Evolutionary conservation across 2,797 vertebrate species (phyloP).

Genomic region (Otus scops): DNA sequence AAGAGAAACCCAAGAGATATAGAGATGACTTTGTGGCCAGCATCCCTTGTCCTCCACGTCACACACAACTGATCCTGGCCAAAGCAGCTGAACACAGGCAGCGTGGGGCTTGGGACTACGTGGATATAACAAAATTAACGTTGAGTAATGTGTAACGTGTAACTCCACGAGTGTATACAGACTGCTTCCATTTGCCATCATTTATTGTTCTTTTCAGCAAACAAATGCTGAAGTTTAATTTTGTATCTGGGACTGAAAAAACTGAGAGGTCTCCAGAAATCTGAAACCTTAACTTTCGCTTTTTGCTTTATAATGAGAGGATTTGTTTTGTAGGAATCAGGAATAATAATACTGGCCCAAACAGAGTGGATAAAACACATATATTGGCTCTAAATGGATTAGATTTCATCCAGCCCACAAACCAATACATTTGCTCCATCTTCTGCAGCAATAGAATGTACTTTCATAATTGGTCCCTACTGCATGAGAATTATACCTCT

Average conservation of each 20-base stretch:
- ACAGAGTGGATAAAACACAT: neutral
- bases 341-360: neutral
- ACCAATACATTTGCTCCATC: neutral
- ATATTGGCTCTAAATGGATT: neutral
- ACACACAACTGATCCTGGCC: neutral
- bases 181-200: neutral
- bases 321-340: neutral
- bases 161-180: neutral
- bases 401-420: neutral
- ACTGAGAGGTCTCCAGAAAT: neutral
- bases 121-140: accelerated
- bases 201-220: neutral
- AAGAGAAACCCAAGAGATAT: neutral
- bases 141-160: accelerated
- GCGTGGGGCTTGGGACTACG: neutral
- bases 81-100: neutral
- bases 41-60: too few relatives aligned
- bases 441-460: neutral
- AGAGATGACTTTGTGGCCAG: neutral
- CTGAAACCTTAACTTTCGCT: neutral
- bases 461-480: neutral
- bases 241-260: neutral
- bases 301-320: neutral
- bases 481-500: neutral
- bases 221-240: neutral